phyloP scores from a whole-genome alignment of 2,113 vertebrate genomes.

The Gymnocephalus cernua region DNA sequence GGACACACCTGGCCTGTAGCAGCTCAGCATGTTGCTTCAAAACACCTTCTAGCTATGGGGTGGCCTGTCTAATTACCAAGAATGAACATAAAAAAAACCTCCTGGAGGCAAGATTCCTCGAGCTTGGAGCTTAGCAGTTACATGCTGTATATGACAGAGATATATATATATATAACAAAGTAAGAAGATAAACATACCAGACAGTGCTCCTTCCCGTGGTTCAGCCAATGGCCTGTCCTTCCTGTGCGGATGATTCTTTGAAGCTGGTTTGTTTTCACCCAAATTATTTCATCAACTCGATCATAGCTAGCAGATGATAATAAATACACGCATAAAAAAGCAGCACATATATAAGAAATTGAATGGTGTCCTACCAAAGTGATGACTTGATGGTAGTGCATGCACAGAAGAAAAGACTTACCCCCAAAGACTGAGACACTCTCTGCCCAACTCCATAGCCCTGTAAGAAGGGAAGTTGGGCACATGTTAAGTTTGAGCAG shows the following conservation, averaged over 20 bases:
- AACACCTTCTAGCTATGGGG: background rate
- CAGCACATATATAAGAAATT: background rate
- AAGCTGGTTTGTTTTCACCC: constrained; percentile 96
- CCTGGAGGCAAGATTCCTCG: background rate
- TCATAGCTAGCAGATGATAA: constrained; percentile 85
- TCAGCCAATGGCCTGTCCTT: constrained; percentile 93
- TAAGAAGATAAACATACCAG: constrained; percentile 79
- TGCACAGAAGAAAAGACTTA: constrained; percentile 71
- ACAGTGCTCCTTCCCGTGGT: constrained; percentile 95
- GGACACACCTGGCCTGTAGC: background rate
- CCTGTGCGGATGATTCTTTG: constrained; percentile 95
- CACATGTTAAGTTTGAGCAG: background rate
- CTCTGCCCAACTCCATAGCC: constrained; percentile 94
- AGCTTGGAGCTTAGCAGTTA: background rate
- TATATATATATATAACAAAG: background rate
- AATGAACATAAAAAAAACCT: background rate
- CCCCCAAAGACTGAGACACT: constrained; percentile 95
- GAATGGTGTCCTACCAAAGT: fast-evolving
- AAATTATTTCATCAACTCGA: constrained; percentile 94
- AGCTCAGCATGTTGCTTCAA: background rate
- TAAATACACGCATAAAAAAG: background rate
- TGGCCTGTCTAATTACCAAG: background rate
- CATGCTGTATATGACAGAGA: background rate
- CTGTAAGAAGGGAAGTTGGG: constrained; percentile 67
- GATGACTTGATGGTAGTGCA: background rate